Evolutionary conservation across 2,797 vertebrate genomes (phyloP).

Genomic region (Enteromius paludinosus): DNA sequence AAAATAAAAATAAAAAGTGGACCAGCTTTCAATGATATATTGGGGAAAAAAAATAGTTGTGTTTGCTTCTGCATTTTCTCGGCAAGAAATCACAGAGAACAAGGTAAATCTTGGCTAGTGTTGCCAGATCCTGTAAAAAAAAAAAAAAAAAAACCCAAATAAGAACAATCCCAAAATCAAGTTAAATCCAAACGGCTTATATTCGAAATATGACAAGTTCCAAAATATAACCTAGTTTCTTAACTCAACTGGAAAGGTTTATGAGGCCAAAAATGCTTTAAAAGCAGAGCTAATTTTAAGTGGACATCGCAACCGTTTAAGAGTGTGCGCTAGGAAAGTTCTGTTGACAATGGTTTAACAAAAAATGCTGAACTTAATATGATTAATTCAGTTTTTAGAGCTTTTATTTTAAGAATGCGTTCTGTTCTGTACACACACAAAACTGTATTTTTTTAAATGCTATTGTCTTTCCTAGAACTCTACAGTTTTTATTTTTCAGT

Average conservation of each 20-base stretch:
- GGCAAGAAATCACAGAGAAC: not conserved
- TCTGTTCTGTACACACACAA: not conserved
- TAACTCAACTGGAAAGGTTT: too few relatives aligned
- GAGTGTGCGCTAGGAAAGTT: too few relatives aligned
- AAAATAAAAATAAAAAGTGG: too few relatives aligned
- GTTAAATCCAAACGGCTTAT: not conserved
- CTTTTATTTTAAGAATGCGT: not conserved
- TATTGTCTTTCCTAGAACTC: not conserved
- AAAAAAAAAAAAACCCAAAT: not conserved
- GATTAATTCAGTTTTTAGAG: not conserved
- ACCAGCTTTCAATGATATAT: not conserved
- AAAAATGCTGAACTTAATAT: not conserved
- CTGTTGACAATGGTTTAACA: not conserved
- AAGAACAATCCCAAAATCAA: too few relatives aligned
- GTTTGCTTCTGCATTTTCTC: not conserved
- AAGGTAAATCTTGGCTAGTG: not conserved
- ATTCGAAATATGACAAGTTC: not conserved
- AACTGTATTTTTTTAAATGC: not conserved
- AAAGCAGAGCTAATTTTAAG: not conserved
- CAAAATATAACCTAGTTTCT: too few relatives aligned
- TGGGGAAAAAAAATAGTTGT: not conserved
- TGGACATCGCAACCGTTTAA: too few relatives aligned
- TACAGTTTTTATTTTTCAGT: not conserved
- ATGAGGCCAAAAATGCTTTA: not conserved
- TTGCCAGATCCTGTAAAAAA: not conserved